Evolutionary conservation across 2,113 vertebrate species (phyloP), one percentile per base, ranked within the genome.

Genomic region (Phoxinus phoxinus): DNA sequence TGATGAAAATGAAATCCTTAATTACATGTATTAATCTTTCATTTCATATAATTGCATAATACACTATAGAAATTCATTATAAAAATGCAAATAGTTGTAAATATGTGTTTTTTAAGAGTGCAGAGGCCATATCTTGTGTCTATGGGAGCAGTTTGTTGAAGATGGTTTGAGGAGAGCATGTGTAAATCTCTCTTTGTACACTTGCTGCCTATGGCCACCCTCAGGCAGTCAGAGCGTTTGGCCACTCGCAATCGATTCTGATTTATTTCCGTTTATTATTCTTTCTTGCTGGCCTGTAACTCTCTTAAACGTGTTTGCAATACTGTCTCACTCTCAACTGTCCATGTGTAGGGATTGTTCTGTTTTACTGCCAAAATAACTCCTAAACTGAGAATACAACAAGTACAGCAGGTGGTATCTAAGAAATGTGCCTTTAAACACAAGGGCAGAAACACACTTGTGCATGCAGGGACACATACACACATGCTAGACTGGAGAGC

Each of bases 211-310:
- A 59, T 35, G 46, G 78, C 58, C 61, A 30, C 41, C 79, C 61
- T 48, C 25, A 67, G 79, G 79, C 79, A 32, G 61, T 81, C 61
- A 21, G 6, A 65, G 25, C 37, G 1, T 48, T 81, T 81, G 56
- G 59, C 37, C 8, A 46, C 59, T 65, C 59, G 2, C 8, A 35
- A 25, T 81, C 8, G 2, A 65, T 65, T 46, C 15, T 12, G 6
- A 48, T 65, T 81, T 65, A 46, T 48, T 46, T 81, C n/a, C 2
- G 8, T 65, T 81, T 48, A 12, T 19, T 46, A n/a, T 41, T 67
- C 30, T 81, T 69, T 3, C 19, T 44, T 27, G 15, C 23, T 48
- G 78, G 17, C 21, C 37, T 61, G 23, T 61, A 15, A 79, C 56
- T 61, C n/a, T 67, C 27, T 51, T 67, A 65, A 67, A 67, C 32